Evolutionary conservation across 2,113 vertebrate genomes (phyloP).

Genomic region (Dolichotis patagonum): DNA sequence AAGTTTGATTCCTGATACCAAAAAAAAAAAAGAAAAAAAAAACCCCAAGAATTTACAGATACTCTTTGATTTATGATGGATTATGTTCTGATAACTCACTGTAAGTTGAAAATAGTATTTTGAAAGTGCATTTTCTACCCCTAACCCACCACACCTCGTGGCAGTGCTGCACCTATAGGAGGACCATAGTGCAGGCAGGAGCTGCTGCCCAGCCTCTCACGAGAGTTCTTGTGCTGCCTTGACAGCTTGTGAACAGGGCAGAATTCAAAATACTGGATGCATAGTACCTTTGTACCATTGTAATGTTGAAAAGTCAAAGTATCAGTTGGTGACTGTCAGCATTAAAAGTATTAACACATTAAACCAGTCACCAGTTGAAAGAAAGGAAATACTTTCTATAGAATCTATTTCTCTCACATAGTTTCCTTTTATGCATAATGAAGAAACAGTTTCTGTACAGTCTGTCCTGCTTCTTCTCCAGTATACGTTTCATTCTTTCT

Average conservation of each 20-base stretch:
- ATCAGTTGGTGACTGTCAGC: neutral
- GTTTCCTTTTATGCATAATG: slow-evolving; percentile 46
- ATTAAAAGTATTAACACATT: slow-evolving; percentile 26
- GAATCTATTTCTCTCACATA: neutral
- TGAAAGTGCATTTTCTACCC: neutral
- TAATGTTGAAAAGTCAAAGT: neutral
- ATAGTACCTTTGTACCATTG: neutral
- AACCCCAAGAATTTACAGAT: neutral
- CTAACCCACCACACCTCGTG: too few species aligned
- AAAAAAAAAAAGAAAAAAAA: neutral
- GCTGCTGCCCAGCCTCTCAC: neutral
- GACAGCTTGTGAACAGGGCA: neutral
- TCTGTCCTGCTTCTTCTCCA: neutral
- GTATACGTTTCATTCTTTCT: slow-evolving; percentile 26
- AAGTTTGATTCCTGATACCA: too few species aligned
- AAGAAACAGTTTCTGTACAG: neutral
- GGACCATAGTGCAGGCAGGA: neutral
- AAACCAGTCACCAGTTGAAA: slow-evolving; percentile 29
- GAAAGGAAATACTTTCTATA: neutral
- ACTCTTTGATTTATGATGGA: neutral
- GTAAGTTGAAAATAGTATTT: neutral
- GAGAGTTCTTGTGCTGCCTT: neutral
- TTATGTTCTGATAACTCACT: neutral
- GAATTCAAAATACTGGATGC: neutral
- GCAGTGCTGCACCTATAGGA: neutral